A percentile compares a stretch with the other conserved stretches of the same genome.
Conservation (phyloP, 2,888 invertebrate genomes). For the Buathra laborator region DNA sequence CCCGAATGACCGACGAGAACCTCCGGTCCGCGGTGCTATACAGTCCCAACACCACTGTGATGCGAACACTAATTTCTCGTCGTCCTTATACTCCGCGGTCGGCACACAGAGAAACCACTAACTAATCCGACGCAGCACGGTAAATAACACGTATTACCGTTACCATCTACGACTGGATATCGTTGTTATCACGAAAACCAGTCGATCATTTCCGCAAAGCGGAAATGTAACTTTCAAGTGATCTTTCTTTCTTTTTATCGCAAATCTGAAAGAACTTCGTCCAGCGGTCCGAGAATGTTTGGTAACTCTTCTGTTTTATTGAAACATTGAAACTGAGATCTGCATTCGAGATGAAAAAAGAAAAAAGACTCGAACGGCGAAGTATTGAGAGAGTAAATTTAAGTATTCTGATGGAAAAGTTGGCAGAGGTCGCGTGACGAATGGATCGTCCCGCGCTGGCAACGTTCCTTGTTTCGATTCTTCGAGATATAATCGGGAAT, state of each 20-base stretch:
- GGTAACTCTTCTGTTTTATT: constrained; percentile 14
- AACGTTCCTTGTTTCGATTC: constrained; percentile 18
- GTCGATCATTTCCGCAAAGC: background rate
- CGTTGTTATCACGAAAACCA: background rate
- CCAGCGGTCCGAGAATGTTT: constrained; percentile 5
- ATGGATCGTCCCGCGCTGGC: constrained; percentile 16
- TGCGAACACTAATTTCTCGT: background rate
- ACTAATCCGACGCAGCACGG: background rate
- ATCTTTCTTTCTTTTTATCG: background rate
- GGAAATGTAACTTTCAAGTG: background rate
- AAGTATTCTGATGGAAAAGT: constrained; percentile 47
- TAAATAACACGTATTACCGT: background rate
- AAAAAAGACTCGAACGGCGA: background rate
- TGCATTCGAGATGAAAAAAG: background rate
- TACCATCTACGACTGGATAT: background rate
- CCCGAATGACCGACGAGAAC: constrained; percentile 25
- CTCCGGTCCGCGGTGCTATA: background rate
- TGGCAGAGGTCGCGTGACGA: constrained; percentile 26
- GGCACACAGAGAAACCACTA: background rate
- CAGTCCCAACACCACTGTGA: background rate
- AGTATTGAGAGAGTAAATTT: constrained; percentile 24
- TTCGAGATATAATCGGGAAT: constrained; percentile 20
- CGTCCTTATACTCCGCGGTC: background rate
- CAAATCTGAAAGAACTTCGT: background rate
- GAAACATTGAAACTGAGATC: constrained; percentile 25